Evolutionary conservation across 2,797 vertebrate species (phyloP).

Genomic region (Astyanax mexicanus): DNA sequence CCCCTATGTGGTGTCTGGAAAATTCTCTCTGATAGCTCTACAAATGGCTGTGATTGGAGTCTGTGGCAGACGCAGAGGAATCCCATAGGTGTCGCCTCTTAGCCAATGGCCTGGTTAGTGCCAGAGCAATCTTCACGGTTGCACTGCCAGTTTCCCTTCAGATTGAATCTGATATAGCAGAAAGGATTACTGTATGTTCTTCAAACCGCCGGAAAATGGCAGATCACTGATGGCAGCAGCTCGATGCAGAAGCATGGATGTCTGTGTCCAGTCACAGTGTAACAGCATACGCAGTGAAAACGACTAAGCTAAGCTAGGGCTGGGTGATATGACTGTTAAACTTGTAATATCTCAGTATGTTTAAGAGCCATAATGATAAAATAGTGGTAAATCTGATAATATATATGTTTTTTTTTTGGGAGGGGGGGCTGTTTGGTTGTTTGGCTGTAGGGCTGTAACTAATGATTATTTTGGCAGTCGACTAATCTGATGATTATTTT

Average conservation of each 20-base stretch:
- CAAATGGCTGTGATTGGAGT: slow-evolving; percentile 37
- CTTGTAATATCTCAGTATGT: too few species aligned
- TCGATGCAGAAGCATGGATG: background rate
- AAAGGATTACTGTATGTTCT: slow-evolving; percentile 22
- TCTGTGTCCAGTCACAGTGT: background rate
- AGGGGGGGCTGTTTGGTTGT: too few species aligned
- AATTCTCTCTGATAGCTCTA: slow-evolving; percentile 37
- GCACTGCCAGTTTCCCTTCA: slow-evolving; percentile 24
- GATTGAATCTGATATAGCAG: slow-evolving; percentile 18
- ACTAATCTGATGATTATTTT: too few species aligned
- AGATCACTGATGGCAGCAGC: background rate
- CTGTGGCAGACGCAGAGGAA: slow-evolving; percentile 46
- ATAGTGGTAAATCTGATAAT: too few species aligned
- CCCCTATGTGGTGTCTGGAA: slow-evolving; percentile 37
- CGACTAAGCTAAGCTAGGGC: too few species aligned
- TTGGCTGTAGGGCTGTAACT: too few species aligned
- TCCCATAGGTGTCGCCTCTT: slow-evolving; percentile 76
- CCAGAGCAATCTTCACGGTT: slow-evolving; percentile 15
- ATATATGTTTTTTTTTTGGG: too few species aligned
- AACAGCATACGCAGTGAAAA: background rate
- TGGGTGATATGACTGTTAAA: too few species aligned
- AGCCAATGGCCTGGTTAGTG: slow-evolving; percentile 63
- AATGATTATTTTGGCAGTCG: too few species aligned
- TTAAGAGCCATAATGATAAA: too few species aligned
- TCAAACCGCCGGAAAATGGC: slow-evolving; percentile 25